Percentiles rank a stretch among this genome's conserved stretches.
Evolutionary conservation across 2,888 invertebrate species (phyloP).

Genomic region (Andrena camellia): DNA sequence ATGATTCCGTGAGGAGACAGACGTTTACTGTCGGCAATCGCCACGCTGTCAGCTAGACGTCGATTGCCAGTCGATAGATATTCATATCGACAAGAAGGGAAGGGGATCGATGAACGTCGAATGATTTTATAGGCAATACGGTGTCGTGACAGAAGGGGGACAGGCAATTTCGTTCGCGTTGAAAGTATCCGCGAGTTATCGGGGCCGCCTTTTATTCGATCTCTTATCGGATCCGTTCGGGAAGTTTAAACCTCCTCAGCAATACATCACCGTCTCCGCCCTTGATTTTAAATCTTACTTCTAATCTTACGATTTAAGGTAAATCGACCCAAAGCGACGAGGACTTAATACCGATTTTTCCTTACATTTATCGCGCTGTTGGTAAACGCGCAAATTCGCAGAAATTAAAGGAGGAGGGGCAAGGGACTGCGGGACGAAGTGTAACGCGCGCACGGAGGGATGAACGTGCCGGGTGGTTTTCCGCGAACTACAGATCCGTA

Average conservation of each 20-base stretch:
- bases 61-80: constrained; percentile 77
- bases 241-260: background rate
- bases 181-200: constrained; percentile 47
- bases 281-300: constrained; percentile 10
- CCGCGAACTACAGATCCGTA: constrained; percentile 62
- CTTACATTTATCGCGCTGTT: background rate
- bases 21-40: constrained; percentile 65
- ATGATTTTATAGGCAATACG: constrained; percentile 58
- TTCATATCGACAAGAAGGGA: constrained; percentile 64
- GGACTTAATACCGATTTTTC: background rate
- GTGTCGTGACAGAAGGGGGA: constrained; percentile 27
- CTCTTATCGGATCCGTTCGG: background rate
- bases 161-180: constrained; percentile 39
- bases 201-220: constrained; percentile 31
- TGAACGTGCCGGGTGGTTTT: constrained; percentile 47
- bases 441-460: constrained; percentile 9
- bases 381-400: background rate
- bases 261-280: background rate
- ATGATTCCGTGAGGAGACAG: constrained; percentile 26
- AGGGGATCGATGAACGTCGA: constrained; percentile 64
- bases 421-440: background rate
- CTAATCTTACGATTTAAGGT: background rate
- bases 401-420: background rate
- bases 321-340: background rate
- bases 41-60: constrained; percentile 62